Percentiles rank a stretch among this genome's conserved stretches.
Evolutionary conservation across 2,888 invertebrate species (phyloP).

Genomic region (Athalia cordata): DNA sequence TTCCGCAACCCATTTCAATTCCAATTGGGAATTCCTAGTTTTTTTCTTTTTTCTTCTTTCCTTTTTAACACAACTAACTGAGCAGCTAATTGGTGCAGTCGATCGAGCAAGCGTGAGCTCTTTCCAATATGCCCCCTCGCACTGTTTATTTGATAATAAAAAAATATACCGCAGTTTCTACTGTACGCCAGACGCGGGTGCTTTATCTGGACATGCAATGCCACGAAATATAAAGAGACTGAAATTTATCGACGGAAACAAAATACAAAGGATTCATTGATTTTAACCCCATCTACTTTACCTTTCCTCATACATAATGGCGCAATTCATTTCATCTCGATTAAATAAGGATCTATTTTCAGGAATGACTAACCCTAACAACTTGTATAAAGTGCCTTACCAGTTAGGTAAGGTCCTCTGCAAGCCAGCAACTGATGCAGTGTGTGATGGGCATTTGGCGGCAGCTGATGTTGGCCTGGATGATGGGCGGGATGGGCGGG

Average conservation of each 20-base stretch:
- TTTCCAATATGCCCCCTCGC: conserved; percentile 51
- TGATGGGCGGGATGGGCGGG: conserved; percentile 80
- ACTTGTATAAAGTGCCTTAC: conserved; percentile 72
- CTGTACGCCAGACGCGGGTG: background rate
- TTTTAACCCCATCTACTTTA: too few relatives aligned
- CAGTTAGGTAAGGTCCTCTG: conserved; percentile 88
- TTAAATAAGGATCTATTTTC: too few relatives aligned
- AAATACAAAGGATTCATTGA: too few relatives aligned
- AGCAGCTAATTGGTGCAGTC: conserved; percentile 39
- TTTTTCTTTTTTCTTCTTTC: too few relatives aligned
- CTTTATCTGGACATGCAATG: background rate
- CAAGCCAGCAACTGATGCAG: conserved; percentile 87
- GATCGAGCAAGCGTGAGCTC: conserved; percentile 29
- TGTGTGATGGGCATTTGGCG: conserved; percentile 69
- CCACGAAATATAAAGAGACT: too few relatives aligned
- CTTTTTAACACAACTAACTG: conserved; percentile 38
- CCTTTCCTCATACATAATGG: too few relatives aligned
- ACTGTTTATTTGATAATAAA: conserved; percentile 65
- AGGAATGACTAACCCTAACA: too few relatives aligned
- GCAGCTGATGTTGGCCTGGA: conserved; percentile 69
- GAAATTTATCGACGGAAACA: too few relatives aligned
- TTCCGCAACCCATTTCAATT: conserved; percentile 34
- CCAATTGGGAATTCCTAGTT: conserved; percentile 39
- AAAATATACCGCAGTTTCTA: background rate
- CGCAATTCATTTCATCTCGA: too few relatives aligned